phyloP scores from a whole-genome alignment of 2,113 vertebrate species.

The Spermophilus dauricus region DNA sequence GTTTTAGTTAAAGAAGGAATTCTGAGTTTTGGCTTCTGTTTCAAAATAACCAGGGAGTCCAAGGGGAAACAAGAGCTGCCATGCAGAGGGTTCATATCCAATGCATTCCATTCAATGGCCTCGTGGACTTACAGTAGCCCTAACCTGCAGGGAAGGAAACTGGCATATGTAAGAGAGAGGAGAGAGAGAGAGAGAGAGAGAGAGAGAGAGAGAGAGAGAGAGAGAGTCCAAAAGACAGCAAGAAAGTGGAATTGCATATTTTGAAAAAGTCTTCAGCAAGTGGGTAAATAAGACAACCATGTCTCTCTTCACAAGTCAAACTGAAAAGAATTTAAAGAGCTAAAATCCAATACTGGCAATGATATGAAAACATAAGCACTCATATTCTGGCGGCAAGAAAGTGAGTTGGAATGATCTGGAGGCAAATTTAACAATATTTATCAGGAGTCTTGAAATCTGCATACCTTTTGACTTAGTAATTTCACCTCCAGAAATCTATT shows the following conservation, averaged over 20 bases:
- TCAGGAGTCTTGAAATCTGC: not conserved
- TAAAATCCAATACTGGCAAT: not conserved
- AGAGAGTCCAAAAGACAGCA: not conserved
- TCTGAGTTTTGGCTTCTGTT: not conserved
- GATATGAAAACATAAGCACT: not conserved
- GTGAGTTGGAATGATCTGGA: not conserved
- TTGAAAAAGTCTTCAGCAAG: not conserved
- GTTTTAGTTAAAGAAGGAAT: conserved; percentile 10
- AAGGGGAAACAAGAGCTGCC: not conserved
- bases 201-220: not conserved
- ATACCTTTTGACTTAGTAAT: not conserved
- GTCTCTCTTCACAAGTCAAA: not conserved
- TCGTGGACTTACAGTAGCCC: rapidly evolving
- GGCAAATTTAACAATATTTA: not conserved
- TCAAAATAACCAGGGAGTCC: conserved; percentile 18
- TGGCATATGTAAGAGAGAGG: not conserved
- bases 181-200: too few species aligned
- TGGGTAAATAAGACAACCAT: not conserved
- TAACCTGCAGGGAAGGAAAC: not conserved
- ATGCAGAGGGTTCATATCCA: too few species aligned
- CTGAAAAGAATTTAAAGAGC: not conserved
- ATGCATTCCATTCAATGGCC: not conserved
- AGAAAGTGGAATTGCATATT: not conserved
- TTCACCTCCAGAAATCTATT: conserved; percentile 2
- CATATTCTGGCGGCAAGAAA: not conserved